Conservation (phyloP, 2,888 invertebrate species). For the Odontothrips loti region DNA sequence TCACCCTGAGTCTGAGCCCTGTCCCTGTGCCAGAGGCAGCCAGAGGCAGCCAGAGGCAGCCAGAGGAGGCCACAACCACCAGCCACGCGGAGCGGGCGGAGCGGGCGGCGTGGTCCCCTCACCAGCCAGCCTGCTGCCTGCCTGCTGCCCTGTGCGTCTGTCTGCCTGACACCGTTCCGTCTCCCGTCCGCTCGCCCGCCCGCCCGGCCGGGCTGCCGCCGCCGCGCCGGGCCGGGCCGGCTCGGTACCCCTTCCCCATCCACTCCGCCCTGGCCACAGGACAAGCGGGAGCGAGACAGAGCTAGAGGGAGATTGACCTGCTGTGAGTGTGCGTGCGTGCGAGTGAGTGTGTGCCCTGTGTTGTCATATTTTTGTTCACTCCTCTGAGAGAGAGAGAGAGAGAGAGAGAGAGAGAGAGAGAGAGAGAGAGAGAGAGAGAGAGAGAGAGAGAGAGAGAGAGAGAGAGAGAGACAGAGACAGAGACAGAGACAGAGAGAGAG, state of each 20-base stretch:
- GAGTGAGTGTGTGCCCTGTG: neutral
- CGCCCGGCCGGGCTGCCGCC: neutral
- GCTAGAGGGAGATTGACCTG: neutral
- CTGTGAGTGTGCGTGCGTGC: neutral
- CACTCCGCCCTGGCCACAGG: too few relatives aligned
- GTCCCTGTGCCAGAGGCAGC: too few relatives aligned
- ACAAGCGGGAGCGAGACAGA: neutral
- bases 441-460: neutral
- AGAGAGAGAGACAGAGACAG: neutral
- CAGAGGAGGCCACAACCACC: too few relatives aligned
- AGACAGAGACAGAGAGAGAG: too few relatives aligned
- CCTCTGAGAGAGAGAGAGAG: neutral
- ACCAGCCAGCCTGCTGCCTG: too few relatives aligned
- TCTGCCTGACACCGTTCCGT: neutral
- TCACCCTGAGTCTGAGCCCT: neutral
- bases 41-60: too few relatives aligned
- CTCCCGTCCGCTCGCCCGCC: neutral
- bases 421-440: too few relatives aligned
- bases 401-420: neutral
- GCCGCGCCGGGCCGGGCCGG: too few relatives aligned
- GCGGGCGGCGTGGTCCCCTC: too few relatives aligned
- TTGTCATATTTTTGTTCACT: conserved; percentile 6
- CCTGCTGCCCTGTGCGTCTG: neutral
- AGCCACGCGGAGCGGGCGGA: neutral
- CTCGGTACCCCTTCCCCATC: too few relatives aligned